Evolutionary conservation across 2,113 vertebrate genomes (phyloP).

Genomic region (Danio rerio): DNA sequence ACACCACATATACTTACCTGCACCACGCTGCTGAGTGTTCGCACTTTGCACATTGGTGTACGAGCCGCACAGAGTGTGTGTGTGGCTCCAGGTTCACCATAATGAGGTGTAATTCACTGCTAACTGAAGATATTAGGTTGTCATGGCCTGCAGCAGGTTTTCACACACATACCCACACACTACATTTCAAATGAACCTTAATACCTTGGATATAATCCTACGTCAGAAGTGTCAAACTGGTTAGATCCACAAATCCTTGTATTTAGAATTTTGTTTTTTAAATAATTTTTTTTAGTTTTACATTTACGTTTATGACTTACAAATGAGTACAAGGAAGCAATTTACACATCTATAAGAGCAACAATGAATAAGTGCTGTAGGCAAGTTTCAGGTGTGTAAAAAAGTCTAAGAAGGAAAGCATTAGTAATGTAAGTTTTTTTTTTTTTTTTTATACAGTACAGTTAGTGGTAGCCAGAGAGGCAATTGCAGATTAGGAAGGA

Average conservation of each 20-base stretch:
- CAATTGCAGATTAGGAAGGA: no score
- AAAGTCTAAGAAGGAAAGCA: no score
- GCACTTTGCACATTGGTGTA: neutral
- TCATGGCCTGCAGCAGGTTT: conserved; percentile 54
- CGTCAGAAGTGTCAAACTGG: neutral
- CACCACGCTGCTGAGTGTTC: neutral
- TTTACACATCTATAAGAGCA: no score
- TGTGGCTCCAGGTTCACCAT: conserved; percentile 54
- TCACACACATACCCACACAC: conserved; percentile 65
- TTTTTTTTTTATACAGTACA: no score
- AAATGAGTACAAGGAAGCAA: no score
- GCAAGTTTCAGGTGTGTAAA: no score
- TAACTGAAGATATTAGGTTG: conserved; percentile 70
- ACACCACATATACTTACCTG: conserved; percentile 26
- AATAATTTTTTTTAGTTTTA: no score
- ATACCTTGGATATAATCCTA: neutral
- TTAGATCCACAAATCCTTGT: neutral
- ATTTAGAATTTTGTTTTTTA: no score
- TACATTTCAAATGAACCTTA: neutral
- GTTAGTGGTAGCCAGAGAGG: no score
- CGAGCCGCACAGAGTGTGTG: neutral
- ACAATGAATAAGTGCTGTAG: no score
- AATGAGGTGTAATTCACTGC: conserved; percentile 69
- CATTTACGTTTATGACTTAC: no score
- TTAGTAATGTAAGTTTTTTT: no score